Conservation (phyloP, 2,113 vertebrate genomes). For the Bothrops jararaca region DNA sequence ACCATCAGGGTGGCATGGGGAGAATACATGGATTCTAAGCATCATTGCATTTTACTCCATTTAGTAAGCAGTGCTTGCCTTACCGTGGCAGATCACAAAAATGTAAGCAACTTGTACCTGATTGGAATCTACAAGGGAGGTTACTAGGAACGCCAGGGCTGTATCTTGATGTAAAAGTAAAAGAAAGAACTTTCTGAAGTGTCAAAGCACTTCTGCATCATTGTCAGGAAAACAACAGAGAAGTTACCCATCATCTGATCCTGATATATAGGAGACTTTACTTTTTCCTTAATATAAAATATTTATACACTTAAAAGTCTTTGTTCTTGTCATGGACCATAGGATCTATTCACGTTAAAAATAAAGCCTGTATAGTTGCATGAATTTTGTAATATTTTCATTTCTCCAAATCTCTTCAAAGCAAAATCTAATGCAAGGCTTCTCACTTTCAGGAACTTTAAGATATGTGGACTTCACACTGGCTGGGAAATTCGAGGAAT, state of each 20-base stretch:
- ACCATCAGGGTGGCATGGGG: not conserved
- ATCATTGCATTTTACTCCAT: not conserved
- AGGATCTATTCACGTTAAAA: not conserved
- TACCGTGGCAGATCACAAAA: not conserved
- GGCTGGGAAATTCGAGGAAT: not conserved
- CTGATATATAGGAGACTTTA: not conserved
- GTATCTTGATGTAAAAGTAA: not conserved
- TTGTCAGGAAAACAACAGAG: not conserved
- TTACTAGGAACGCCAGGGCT: not conserved
- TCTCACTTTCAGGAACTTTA: not conserved
- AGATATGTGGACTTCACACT: not conserved
- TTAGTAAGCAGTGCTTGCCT: not conserved
- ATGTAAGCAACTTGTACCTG: not conserved
- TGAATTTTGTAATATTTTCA: not conserved
- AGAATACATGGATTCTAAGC: not conserved
- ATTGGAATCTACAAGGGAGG: not conserved
- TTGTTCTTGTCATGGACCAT: not conserved
- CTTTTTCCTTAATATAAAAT: not conserved
- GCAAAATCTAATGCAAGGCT: not conserved
- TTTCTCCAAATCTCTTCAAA: not conserved
- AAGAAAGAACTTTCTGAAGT: not conserved
- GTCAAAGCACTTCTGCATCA: not conserved
- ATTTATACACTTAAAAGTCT: not conserved
- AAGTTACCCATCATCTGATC: not conserved
- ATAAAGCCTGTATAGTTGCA: not conserved